Base-by-base conservation (phyloP, 2,113 vertebrate genomes). In the Strix aluco region DNA sequence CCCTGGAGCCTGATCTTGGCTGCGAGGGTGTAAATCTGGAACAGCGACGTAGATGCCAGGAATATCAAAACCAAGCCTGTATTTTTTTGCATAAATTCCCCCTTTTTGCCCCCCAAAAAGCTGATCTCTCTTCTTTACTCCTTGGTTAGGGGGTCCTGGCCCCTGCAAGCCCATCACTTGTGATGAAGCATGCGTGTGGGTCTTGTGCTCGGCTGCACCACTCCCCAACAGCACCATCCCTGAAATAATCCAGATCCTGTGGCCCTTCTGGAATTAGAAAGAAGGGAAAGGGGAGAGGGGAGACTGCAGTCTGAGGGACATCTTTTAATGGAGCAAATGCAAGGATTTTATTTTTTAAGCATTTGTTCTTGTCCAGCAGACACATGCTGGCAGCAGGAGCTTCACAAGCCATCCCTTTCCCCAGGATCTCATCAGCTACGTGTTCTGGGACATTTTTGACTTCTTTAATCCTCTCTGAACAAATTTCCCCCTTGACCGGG, bases 1-100 rank as follows among this genome's bases (percentile, higher is more conserved):
- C 84, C 51, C 66, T 30, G 32, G 70, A 91, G 94, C 79, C 86
- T 55, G 78, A 62, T 86, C 66, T 92, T 1, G 3, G 78, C 89
- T 81, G 94, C 2, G 21, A 87, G 73, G 81, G 86, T 86, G 81
- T 88, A 55, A 91, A 92, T 69, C 86, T 95, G 92, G 91, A 91
- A 30, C 84, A 55, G 74, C 1, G 5, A 61, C 6, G 9, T 23
- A 67, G 86, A 66, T 65, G 30, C 84, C 89, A 85, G 78, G 75
- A 66, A 54, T 57, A 57, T 63, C 21, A 5, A 49, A 75, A 57
- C 57, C 1, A 4, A 65, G 40, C 42, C 40, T 58, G 15, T 57
- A 14, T 65, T 93, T 84, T 91, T 47, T 38, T 70, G 51, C 51
- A 27, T 30, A 38, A 92, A 63, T 67, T 36, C 70, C 38, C 36